Evolutionary conservation across 2,113 vertebrate genomes (phyloP).

Genomic region (Indri indri): DNA sequence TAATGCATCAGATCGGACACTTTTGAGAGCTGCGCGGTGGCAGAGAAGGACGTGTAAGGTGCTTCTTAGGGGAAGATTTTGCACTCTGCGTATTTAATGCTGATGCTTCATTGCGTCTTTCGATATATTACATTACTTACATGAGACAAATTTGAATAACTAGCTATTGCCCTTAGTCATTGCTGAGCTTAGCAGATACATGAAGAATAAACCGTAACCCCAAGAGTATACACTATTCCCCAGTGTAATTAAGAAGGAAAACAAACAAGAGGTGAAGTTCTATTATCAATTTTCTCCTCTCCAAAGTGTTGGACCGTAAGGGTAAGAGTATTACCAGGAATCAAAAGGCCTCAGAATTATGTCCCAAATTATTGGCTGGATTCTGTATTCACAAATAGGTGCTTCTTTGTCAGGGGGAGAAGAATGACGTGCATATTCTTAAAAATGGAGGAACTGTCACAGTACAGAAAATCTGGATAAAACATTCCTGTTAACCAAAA

Average conservation of each 20-base stretch:
- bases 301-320: not conserved
- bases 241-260: slow-evolving; percentile 28
- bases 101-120: slow-evolving; percentile 65
- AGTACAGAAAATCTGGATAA: not conserved
- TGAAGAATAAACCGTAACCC: slow-evolving; percentile 22
- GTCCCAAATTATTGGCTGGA: not conserved
- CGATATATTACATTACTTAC: slow-evolving; percentile 61
- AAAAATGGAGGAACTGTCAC: not conserved
- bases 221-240: not conserved
- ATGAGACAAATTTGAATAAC: slow-evolving; percentile 58
- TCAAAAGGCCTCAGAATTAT: not conserved
- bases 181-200: slow-evolving; percentile 69
- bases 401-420: not conserved
- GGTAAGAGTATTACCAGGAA: not conserved
- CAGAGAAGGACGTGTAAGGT: slow-evolving; percentile 63
- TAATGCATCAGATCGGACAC: slow-evolving; percentile 38
- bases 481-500: not conserved
- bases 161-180: slow-evolving; percentile 52
- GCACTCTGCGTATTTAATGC: slow-evolving; percentile 63
- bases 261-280: slow-evolving; percentile 6
- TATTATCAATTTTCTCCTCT: not conserved
- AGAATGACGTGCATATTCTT: not conserved
- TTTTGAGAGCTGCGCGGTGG: slow-evolving; percentile 26
- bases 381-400: not conserved
- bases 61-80: slow-evolving; percentile 60